Evolutionary conservation across 1,140 invertebrate genomes (phyloP).

Genomic region (Leptopilina boulardi): DNA sequence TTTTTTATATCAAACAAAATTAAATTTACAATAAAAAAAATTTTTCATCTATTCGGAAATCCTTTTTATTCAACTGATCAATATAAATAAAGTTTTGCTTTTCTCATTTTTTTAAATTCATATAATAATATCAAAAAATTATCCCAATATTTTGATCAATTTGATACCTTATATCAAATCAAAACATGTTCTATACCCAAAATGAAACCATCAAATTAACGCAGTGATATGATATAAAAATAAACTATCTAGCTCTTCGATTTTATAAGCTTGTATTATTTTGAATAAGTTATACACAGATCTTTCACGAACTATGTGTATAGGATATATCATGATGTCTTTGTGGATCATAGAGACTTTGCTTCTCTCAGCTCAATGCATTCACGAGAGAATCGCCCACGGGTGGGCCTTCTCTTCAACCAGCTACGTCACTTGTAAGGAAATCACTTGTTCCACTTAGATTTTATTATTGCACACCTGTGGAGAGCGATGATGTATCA

Average conservation of each 20-base stretch:
- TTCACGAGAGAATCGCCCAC: conserved; percentile 67
- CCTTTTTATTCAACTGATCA: too few species aligned
- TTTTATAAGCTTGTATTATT: background rate
- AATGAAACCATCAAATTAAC: too few species aligned
- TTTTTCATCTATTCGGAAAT: too few species aligned
- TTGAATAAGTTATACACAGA: background rate
- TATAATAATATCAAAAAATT: too few species aligned
- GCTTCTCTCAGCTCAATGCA: conserved; percentile 61
- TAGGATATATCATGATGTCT: conserved; percentile 53
- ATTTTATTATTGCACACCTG: conserved; percentile 14
- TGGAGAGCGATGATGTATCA: background rate
- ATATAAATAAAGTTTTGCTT: too few species aligned
- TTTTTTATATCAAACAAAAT: too few species aligned
- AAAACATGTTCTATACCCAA: too few species aligned
- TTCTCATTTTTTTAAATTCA: too few species aligned
- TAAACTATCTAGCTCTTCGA: background rate
- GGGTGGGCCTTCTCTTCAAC: conserved; percentile 46
- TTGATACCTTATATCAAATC: too few species aligned
- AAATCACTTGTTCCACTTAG: conserved; percentile 47
- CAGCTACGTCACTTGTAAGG: conserved; percentile 53
- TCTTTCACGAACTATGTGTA: conserved; percentile 39
- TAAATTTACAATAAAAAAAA: too few species aligned
- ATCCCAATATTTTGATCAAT: too few species aligned
- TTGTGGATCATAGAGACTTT: conserved; percentile 64
- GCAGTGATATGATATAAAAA: too few species aligned